Conservation (phyloP, 2,888 invertebrate genomes). For the Reticulitermes lucifugus region DNA sequence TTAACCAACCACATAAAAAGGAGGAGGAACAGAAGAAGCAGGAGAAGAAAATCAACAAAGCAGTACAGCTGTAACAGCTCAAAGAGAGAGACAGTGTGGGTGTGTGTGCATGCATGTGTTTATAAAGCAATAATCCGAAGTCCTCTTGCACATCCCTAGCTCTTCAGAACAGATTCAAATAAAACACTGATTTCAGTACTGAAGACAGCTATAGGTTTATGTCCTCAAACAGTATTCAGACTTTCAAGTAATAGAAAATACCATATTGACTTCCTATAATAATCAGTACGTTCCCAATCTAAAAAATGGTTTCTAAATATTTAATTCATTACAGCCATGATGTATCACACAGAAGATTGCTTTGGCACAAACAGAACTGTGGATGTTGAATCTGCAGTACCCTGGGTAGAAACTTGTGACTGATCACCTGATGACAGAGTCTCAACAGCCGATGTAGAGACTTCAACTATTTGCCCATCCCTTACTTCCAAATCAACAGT, state of each 20-base stretch:
- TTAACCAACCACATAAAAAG: too few relatives aligned
- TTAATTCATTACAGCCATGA: background rate
- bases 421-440: conserved; percentile 16
- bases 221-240: background rate
- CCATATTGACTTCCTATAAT: background rate
- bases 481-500: conserved; percentile 63
- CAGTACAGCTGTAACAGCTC: too few relatives aligned
- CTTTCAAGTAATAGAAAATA: conserved; percentile 22
- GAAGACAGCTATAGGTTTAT: background rate
- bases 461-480: conserved; percentile 61
- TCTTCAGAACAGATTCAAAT: background rate
- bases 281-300: background rate
- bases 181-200: background rate
- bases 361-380: conserved; percentile 50
- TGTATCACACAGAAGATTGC: conserved; percentile 53
- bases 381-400: conserved; percentile 38
- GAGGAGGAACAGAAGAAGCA: too few relatives aligned
- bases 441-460: conserved; percentile 37
- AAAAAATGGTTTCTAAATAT: background rate
- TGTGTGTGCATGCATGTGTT: too few relatives aligned
- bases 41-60: too few relatives aligned
- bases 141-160: conserved; percentile 14
- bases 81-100: too few relatives aligned
- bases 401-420: conserved; percentile 42
- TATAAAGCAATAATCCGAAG: background rate